Evolutionary conservation across 2,113 vertebrate species (phyloP).

Genomic region (Siphamia tubifer): DNA sequence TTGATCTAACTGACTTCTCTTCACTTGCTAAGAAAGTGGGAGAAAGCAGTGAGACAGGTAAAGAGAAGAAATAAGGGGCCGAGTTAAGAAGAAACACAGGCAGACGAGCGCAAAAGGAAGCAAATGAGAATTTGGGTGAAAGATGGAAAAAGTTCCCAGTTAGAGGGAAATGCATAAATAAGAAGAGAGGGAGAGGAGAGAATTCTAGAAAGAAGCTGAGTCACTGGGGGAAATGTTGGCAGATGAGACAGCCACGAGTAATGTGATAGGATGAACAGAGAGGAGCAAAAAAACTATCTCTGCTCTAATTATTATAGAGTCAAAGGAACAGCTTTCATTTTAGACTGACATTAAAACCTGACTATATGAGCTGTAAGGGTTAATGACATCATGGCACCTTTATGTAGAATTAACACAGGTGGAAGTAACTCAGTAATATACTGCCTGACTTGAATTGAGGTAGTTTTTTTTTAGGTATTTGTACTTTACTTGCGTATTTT

Average conservation of each 20-base stretch:
- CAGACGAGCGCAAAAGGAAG: conserved; percentile 45
- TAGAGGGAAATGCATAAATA: conserved; percentile 27
- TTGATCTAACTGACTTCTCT: conserved; percentile 61
- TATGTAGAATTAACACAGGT: too few relatives aligned
- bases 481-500: too few relatives aligned
- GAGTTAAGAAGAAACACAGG: conserved; percentile 27
- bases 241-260: conserved; percentile 31
- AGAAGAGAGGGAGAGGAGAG: conserved; percentile 16
- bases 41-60: conserved; percentile 52
- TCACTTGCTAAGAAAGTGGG: conserved; percentile 44
- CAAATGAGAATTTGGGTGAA: conserved; percentile 46
- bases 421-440: too few relatives aligned
- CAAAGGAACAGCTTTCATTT: conserved; percentile 19
- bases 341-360: not conserved
- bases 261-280: not conserved
- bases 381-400: too few relatives aligned
- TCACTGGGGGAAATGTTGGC: conserved; percentile 27
- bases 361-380: not conserved
- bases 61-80: conserved; percentile 21
- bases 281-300: conserved; percentile 16
- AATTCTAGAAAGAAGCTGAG: conserved; percentile 35
- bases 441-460: too few relatives aligned
- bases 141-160: not conserved
- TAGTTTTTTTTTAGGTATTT: too few relatives aligned
- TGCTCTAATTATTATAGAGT: conserved; percentile 30